A percentile compares a stretch with the other conserved stretches of the same genome.
Conservation (phyloP, 2,888 invertebrate species). For the Pyrrhia umbra region DNA sequence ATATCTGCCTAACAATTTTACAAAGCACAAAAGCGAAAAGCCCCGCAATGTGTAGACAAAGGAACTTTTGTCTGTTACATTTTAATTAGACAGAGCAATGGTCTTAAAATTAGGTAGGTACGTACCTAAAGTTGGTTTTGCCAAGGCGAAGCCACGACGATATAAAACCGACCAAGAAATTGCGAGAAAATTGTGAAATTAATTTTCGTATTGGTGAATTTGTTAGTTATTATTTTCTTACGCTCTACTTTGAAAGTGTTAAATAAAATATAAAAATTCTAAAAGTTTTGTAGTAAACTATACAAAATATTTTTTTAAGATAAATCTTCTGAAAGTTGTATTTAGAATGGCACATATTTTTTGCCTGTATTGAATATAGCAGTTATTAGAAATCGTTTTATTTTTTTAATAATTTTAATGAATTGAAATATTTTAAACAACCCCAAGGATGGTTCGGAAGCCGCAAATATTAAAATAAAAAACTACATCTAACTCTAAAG, state of each 20-base stretch:
- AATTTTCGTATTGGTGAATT: slow-evolving; percentile 40
- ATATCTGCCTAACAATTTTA: slow-evolving; percentile 7
- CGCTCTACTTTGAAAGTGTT: background rate
- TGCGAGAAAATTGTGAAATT: slow-evolving; percentile 32
- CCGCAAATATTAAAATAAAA: too few species aligned
- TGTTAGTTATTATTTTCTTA: slow-evolving; percentile 18
- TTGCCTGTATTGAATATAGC: too few species aligned
- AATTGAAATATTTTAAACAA: too few species aligned
- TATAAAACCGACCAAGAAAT: slow-evolving; percentile 30
- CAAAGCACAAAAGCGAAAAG: slow-evolving; percentile 26
- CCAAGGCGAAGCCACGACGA: slow-evolving; percentile 53
- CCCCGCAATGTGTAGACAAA: slow-evolving; percentile 43
- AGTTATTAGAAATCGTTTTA: too few species aligned
- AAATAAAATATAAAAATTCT: background rate
- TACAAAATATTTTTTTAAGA: too few species aligned
- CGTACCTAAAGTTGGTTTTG: slow-evolving; percentile 60
- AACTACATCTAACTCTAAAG: too few species aligned
- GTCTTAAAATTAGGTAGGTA: slow-evolving; percentile 69
- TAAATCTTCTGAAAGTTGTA: too few species aligned
- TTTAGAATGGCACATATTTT: too few species aligned
- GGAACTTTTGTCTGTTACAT: slow-evolving; percentile 65
- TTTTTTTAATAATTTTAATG: too few species aligned
- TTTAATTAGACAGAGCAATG: slow-evolving; percentile 75
- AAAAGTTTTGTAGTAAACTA: too few species aligned
- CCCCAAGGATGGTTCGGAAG: too few species aligned